Evolutionary conservation across 1,140 invertebrate genomes (phyloP).

Genomic region (Lysiphlebus fabarum): DNA sequence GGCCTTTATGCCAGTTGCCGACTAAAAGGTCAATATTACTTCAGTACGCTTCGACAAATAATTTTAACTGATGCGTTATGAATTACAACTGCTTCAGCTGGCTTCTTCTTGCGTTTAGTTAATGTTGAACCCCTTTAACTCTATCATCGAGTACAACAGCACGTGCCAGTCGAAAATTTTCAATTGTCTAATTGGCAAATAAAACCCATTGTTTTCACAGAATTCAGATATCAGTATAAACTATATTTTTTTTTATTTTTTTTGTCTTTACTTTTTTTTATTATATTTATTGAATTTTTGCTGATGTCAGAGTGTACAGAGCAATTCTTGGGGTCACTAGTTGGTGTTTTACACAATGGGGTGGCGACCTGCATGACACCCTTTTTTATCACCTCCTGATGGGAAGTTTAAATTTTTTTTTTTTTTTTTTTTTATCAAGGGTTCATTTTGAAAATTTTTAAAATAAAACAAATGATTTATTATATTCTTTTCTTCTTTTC

Average conservation of each 20-base stretch:
- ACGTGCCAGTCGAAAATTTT: constrained; percentile 27
- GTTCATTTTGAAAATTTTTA: too few species aligned
- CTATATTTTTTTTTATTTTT: too few species aligned
- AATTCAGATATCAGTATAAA: background rate
- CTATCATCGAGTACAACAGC: constrained; percentile 14
- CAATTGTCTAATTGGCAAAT: constrained; percentile 50
- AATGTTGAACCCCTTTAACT: constrained; percentile 15
- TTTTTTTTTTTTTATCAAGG: too few species aligned
- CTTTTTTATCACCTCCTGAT: constrained; percentile 1
- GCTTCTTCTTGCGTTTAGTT: constrained; percentile 25
- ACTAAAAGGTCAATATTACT: constrained; percentile 48
- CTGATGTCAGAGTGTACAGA: background rate
- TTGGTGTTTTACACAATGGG: background rate
- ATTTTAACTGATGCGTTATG: constrained; percentile 36
- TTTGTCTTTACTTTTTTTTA: background rate
- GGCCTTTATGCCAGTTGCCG: constrained; percentile 26
- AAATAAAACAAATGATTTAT: too few species aligned
- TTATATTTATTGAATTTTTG: background rate
- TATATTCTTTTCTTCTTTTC: too few species aligned
- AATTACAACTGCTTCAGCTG: constrained; percentile 24
- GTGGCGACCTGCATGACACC: background rate
- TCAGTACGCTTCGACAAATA: constrained; percentile 37
- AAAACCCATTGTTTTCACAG: constrained; percentile 42
- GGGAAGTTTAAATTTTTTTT: background rate
- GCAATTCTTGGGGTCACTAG: background rate